A percentile compares a stretch with the other conserved stretches of the same genome.
Conservation (phyloP, 2,113 vertebrate species). For the Clarias batrachus region DNA sequence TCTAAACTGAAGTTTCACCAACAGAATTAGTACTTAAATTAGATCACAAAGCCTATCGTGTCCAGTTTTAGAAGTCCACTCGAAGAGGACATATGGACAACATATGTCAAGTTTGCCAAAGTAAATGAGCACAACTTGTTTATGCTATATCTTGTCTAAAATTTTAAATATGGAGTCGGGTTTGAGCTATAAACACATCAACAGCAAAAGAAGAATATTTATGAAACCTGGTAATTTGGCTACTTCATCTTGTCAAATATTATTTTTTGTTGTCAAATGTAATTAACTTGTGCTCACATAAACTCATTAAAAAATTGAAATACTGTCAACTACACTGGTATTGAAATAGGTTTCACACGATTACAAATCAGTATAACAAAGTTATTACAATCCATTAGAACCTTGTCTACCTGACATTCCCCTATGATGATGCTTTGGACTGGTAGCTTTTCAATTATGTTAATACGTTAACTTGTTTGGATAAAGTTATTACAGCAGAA, state of each 20-base stretch:
- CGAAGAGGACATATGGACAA: neutral
- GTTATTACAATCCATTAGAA: conserved; percentile 75
- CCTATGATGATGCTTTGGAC: conserved; percentile 47
- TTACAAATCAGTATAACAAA: conserved; percentile 64
- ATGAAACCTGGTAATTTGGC: conserved; percentile 28
- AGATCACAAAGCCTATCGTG: neutral
- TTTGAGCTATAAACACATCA: conserved; percentile 32
- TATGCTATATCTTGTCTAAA: conserved; percentile 42
- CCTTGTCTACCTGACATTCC: conserved; percentile 59
- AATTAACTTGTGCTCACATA: conserved; percentile 50
- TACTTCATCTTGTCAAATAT: conserved; percentile 25
- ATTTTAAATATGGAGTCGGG: conserved; percentile 28
- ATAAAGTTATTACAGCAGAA: conserved; percentile 57
- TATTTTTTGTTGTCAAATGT: neutral
- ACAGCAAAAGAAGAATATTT: conserved; percentile 41
- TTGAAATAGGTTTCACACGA: conserved; percentile 52
- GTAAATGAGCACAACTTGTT: conserved; percentile 16
- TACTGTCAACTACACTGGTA: neutral
- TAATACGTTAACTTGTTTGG: conserved; percentile 65
- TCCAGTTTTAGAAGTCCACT: neutral
- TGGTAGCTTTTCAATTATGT: conserved; percentile 62
- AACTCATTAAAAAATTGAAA: neutral
- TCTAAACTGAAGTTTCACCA: neutral
- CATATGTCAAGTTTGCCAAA: neutral
- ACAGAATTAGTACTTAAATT: neutral